These are phyloP conservation scores for Eleginops maclovinus DNA, from an alignment of 2,113 vertebrate species.

Conservation along the genomic window DNA sequence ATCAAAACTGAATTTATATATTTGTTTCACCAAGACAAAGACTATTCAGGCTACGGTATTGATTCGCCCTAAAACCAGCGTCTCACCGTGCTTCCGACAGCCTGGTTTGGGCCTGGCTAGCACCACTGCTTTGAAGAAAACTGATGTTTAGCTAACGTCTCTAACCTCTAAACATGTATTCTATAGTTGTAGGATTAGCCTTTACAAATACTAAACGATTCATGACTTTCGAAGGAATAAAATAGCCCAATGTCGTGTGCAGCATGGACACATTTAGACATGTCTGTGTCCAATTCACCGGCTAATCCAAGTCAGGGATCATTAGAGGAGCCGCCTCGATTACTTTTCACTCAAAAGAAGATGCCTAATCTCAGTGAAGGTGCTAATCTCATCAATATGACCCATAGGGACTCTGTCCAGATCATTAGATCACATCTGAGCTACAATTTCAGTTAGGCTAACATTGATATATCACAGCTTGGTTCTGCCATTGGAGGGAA, in stretches of 20 bases:
- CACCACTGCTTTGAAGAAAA: conserved; percentile 21
- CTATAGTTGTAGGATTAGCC: fast-evolving
- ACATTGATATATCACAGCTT: neutral
- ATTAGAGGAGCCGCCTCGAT: conserved; percentile 45
- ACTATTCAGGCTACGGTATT: neutral
- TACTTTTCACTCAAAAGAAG: conserved; percentile 41
- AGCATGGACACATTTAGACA: conserved; percentile 34
- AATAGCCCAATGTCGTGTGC: neutral
- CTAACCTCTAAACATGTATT: neutral
- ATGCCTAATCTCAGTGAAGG: conserved; percentile 47
- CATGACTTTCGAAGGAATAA: no score
- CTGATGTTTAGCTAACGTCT: neutral
- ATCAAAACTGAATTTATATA: neutral
- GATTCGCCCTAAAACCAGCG: conserved; percentile 17
- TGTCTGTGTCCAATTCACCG: conserved; percentile 41
- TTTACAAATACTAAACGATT: neutral
- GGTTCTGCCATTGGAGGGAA: neutral
- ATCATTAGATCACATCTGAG: conserved; percentile 7
- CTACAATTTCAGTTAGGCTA: neutral
- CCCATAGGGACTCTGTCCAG: neutral
- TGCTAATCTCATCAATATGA: conserved; percentile 66
- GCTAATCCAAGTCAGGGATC: conserved; percentile 62
- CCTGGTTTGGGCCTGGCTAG: conserved; percentile 62
- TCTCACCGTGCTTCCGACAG: conserved; percentile 15
- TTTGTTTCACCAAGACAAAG: neutral